phyloP scores from a whole-genome alignment of 1,140 invertebrate genomes.

The Metopolophium dirhodum region DNA sequence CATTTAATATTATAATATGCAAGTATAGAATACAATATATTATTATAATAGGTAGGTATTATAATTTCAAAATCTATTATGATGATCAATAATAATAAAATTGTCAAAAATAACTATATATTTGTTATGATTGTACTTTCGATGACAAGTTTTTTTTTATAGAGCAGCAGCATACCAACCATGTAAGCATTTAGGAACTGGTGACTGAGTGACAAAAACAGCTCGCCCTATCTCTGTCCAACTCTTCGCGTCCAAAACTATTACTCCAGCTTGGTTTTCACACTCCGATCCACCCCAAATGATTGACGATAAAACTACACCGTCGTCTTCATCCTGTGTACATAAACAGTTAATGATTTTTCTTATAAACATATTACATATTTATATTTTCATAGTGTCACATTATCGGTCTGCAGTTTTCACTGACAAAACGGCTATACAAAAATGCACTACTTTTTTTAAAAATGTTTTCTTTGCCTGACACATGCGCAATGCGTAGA shows the following conservation, averaged over 20 bases:
- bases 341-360: background rate
- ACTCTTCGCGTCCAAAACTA: slow-evolving; percentile 74
- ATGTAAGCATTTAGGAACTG: slow-evolving; percentile 80
- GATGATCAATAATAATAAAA: background rate
- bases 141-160: background rate
- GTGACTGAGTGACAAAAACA: slow-evolving; percentile 72
- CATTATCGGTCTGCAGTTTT: background rate
- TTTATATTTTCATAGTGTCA: background rate
- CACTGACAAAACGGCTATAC: too few relatives aligned
- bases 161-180: slow-evolving; percentile 70
- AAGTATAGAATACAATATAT: background rate
- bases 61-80: background rate
- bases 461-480: too few relatives aligned
- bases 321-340: slow-evolving; percentile 75
- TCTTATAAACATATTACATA: background rate
- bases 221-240: slow-evolving; percentile 73
- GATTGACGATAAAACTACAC: slow-evolving; percentile 74
- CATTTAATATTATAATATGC: background rate
- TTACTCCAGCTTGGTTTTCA: slow-evolving; percentile 70
- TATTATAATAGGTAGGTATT: background rate
- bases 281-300: slow-evolving; percentile 69
- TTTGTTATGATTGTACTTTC: background rate
- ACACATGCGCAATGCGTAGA: too few relatives aligned
- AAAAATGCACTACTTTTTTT: too few relatives aligned
- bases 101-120: background rate